These are phyloP conservation scores for Hypomesus transpacificus DNA, from an alignment of 2,113 vertebrate species.

Conservation along the genomic window DNA sequence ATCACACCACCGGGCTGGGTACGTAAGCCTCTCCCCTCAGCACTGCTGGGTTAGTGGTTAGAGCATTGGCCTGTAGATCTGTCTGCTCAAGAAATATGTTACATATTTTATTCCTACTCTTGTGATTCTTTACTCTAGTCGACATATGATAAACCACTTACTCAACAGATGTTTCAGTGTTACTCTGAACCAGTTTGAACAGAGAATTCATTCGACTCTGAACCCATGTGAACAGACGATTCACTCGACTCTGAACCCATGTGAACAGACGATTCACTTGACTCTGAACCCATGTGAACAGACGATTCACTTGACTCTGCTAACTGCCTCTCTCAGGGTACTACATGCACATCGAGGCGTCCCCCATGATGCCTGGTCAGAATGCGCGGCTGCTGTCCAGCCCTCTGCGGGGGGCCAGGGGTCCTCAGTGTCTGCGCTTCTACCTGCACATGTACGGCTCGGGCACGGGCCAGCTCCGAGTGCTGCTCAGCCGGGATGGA, in stretches of 20 bases:
- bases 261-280: background rate
- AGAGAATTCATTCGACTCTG: no score
- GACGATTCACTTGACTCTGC: background rate
- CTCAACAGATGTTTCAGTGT: background rate
- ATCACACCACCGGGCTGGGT: slow-evolving; percentile 93
- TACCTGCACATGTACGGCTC: slow-evolving; percentile 95
- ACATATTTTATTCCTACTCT: no score
- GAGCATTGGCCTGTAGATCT: background rate
- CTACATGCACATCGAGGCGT: slow-evolving; percentile 93
- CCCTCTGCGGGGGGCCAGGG: slow-evolving; percentile 72
- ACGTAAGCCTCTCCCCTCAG: slow-evolving; percentile 57
- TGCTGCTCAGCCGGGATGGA: slow-evolving; percentile 70
- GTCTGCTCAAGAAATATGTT: background rate
- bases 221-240: no score
- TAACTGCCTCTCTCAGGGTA: slow-evolving; percentile 72
- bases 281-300: background rate
- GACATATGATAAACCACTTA: no score
- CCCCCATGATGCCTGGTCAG: slow-evolving; percentile 83
- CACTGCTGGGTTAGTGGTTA: no score
- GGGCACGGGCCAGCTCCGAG: slow-evolving; percentile 81
- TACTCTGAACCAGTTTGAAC: no score
- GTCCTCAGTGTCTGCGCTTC: slow-evolving; percentile 84
- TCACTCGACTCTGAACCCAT: no score
- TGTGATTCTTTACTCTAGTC: no score
- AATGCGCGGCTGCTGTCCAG: slow-evolving; percentile 76